Percentiles rank a stretch among this genome's conserved stretches.
These are phyloP conservation scores for Melanaphis sacchari DNA, from an alignment of 1,140 invertebrate species.

Conservation along the genomic window DNA sequence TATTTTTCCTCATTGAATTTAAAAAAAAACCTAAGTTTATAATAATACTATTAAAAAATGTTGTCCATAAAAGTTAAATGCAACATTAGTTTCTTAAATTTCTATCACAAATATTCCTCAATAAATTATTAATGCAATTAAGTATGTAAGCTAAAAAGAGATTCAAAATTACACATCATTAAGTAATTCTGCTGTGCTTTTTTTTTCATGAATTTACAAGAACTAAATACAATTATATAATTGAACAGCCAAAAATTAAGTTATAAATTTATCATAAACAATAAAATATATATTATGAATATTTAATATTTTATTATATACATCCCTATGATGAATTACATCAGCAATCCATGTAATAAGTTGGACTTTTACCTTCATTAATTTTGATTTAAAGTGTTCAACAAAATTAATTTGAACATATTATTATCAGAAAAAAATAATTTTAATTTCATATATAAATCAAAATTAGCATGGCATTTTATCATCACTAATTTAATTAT, in stretches of 20 bases:
- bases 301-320: too few species aligned
- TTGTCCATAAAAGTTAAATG: not conserved
- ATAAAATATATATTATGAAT: too few species aligned
- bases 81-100: constrained; percentile 31
- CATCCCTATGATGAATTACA: too few species aligned
- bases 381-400: not conserved
- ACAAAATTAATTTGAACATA: not conserved
- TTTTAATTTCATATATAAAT: constrained; percentile 14
- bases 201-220: not conserved
- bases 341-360: too few species aligned
- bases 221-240: too few species aligned
- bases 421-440: not conserved
- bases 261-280: too few species aligned
- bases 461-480: constrained; percentile 49
- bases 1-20: not conserved
- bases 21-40: not conserved
- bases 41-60: not conserved
- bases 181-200: not conserved
- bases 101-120: not conserved
- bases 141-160: too few species aligned
- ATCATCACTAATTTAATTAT: not conserved
- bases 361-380: too few species aligned
- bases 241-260: too few species aligned
- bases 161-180: constrained; percentile 13
- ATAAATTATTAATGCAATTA: too few species aligned